Conservation (phyloP, 2,888 invertebrate species). For the Micoletzkya japonica region DNA sequence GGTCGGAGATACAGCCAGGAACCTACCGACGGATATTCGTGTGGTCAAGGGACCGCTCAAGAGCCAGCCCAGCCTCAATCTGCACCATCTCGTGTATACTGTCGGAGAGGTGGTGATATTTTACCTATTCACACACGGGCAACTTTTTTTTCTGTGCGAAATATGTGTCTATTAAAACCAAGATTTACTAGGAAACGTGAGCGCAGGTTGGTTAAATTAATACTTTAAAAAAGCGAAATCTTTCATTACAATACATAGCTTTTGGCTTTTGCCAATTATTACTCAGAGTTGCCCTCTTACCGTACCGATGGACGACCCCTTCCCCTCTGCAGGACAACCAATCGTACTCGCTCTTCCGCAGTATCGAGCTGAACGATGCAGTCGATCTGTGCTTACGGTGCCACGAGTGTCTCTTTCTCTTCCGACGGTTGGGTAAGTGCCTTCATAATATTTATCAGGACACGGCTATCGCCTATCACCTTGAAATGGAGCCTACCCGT, state of each 20-base stretch:
- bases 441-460: too few relatives aligned
- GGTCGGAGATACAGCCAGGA: not conserved
- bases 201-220: too few relatives aligned
- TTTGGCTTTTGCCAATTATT: too few relatives aligned
- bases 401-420: conserved; percentile 48
- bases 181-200: too few relatives aligned
- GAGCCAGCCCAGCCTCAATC: conserved; percentile 38
- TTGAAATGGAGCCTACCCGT: too few relatives aligned
- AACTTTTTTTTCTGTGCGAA: too few relatives aligned
- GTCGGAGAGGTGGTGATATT: conserved; percentile 25
- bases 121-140: too few relatives aligned
- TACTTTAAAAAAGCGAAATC: too few relatives aligned
- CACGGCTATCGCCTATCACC: too few relatives aligned
- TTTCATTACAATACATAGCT: not conserved
- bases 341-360: conserved; percentile 47
- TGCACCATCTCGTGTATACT: conserved; percentile 52
- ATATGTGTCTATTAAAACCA: too few relatives aligned
- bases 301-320: not conserved
- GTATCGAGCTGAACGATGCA: conserved; percentile 47
- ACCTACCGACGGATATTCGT: conserved; percentile 30
- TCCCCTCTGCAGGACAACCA: too few relatives aligned
- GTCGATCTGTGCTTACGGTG: conserved; percentile 51
- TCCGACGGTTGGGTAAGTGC: conserved; percentile 41
- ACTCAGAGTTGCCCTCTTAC: not conserved
- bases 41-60: conserved; percentile 53